These are phyloP conservation scores for Cebidichthys violaceus DNA, from an alignment of 2,113 vertebrate species.

Conservation along the genomic window DNA sequence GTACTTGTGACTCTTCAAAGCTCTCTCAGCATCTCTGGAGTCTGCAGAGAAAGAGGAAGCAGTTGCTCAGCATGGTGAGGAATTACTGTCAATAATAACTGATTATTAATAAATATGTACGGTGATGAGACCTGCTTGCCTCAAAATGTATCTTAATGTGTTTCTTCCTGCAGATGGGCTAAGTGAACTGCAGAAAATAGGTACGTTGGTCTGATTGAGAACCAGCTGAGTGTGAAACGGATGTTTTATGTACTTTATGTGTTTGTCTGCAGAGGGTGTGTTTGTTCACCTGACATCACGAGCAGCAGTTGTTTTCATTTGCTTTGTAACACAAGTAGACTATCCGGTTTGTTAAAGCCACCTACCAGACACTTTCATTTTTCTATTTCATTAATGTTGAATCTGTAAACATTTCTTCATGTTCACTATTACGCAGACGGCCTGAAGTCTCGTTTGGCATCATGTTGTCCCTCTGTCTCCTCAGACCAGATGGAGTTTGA, in stretches of 20 bases:
- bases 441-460: neutral
- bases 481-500: constrained; percentile 79
- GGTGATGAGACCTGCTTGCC: neutral
- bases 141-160: neutral
- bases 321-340: neutral
- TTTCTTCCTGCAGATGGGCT: constrained; percentile 54
- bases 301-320: neutral
- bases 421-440: neutral
- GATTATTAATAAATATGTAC: neutral
- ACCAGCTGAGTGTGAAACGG: neutral
- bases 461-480: neutral
- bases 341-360: neutral
- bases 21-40: constrained; percentile 74
- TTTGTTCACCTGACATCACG: neutral
- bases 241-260: neutral
- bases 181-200: constrained; percentile 70
- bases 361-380: neutral
- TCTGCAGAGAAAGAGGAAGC: constrained; percentile 55
- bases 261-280: no score
- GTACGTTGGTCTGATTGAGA: constrained; percentile 33
- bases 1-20: constrained; percentile 50
- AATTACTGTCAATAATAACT: neutral
- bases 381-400: neutral
- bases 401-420: neutral
- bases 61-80: constrained; percentile 62